Base-by-base conservation (phyloP, 2,113 vertebrate genomes). In the Phocoena sinus region DNA sequence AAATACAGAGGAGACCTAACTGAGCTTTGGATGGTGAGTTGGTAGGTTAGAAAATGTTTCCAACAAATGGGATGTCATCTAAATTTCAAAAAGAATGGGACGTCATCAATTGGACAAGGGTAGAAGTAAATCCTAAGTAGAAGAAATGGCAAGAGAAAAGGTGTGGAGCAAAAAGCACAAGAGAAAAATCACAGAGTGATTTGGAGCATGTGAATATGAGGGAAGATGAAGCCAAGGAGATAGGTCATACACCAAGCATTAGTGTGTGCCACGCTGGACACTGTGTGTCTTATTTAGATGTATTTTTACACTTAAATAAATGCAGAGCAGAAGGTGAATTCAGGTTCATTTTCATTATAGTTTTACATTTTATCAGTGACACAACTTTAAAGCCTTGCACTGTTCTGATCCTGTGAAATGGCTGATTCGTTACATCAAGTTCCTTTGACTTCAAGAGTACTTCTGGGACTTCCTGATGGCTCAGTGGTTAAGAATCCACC, bases 221-320 rank as follows among this genome's bases (percentile, higher is more conserved):
- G 1, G 1, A 74, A 23, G n/a, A 9, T 28, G 82, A 92, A 58
- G 9, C 20, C 12, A 1, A 58, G 74, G 8, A 41, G 13, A n/a
- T 3, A 6, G 20, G 1, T 2, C 33, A 21, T n/a, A 12, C 6
- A 13, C 11, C 8, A 41, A 28, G 4, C 11, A 10, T 31, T 26
- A 33, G 3, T 33, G 12, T n/a, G 17, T 2, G 1, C 4, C 3
- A 1, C 26, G 12, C 25, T 62, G 21, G 26, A 71, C 18, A 15
- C 8, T 2, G 17, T 12, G 10, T 8, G 28, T 5, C 8, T 81
- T 93, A 73, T 65, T 94, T 31, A 80, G 17, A 56, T 25, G 8
- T 13, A 11, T 60, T 84, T 79, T 77, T 47, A 36, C 26, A 41
- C 25, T 76, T 65, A 81, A 86, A 56, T 2, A 4, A 76, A 38